A percentile compares a stretch with the other conserved stretches of the same genome.
Evolutionary conservation across 2,113 vertebrate species (phyloP).

Genomic region (Osmerus eperlanus): DNA sequence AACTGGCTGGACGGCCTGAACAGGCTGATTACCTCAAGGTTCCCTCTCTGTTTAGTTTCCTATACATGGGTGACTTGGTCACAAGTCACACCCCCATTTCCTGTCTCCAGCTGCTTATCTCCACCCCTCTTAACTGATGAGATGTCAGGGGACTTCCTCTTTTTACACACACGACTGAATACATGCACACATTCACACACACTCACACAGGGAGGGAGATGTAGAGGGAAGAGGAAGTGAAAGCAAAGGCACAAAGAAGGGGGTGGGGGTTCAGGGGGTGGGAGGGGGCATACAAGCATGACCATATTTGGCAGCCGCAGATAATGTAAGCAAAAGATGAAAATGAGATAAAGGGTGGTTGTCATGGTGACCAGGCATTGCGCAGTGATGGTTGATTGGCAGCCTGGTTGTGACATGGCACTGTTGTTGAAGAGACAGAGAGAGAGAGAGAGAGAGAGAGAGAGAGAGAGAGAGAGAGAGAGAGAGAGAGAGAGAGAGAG

Average conservation of each 20-base stretch:
- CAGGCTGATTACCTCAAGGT: constrained; percentile 18
- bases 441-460: constrained; percentile 45
- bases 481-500: background rate
- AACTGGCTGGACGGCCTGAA: too few relatives aligned
- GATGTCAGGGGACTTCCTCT: constrained; percentile 61
- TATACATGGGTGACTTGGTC: constrained; percentile 27
- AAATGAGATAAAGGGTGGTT: constrained; percentile 68
- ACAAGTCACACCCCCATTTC: constrained; percentile 49
- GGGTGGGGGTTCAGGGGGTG: background rate
- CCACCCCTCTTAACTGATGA: constrained; percentile 34
- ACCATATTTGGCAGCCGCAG: constrained; percentile 62
- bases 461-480: constrained; percentile 28
- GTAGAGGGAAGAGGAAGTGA: constrained; percentile 55
- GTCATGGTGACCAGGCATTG: constrained; percentile 70
- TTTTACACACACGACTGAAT: constrained; percentile 29
- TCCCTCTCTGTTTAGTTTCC: constrained; percentile 16
- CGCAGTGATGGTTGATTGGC: constrained; percentile 64
- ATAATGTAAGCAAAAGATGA: constrained; percentile 69
- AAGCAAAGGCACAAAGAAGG: constrained; percentile 27
- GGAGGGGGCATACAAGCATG: constrained; percentile 22
- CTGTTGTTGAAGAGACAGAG: constrained; percentile 61
- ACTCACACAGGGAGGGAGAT: background rate
- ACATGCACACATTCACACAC: constrained; percentile 5
- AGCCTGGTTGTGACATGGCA: constrained; percentile 66
- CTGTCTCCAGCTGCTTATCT: constrained; percentile 63